Percentiles rank a stretch among this genome's conserved stretches.
These are phyloP conservation scores for Chaetorhynchus papuensis DNA, from an alignment of 2,113 vertebrate species.

Conservation along the genomic window DNA sequence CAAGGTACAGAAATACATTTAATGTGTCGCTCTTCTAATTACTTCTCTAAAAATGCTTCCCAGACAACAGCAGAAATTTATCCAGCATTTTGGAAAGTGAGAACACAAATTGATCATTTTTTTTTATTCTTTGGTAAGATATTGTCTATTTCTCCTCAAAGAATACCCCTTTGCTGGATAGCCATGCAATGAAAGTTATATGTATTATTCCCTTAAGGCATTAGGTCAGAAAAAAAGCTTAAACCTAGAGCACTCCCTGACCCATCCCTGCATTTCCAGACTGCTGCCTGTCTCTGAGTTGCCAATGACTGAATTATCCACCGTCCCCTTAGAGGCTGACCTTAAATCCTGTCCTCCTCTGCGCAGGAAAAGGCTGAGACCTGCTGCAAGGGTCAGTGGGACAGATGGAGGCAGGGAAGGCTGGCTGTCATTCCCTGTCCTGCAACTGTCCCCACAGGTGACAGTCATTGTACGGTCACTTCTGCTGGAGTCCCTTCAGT, in stretches of 20 bases:
- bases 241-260: not conserved
- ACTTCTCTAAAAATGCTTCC: not conserved
- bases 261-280: not conserved
- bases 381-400: not conserved
- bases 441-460: not conserved
- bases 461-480: not conserved
- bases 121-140: not conserved
- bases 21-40: not conserved
- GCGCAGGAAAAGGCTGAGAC: not conserved
- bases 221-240: not conserved
- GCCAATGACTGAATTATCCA: rapidly evolving
- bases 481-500: not conserved
- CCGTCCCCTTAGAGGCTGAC: not conserved
- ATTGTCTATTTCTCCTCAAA: not conserved
- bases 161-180: not conserved
- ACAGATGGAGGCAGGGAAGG: not conserved
- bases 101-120: not conserved
- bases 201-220: not conserved
- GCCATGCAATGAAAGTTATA: not conserved
- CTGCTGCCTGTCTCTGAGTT: not conserved
- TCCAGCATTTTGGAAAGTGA: not conserved
- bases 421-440: not conserved
- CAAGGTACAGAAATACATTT: not conserved
- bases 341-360: not conserved
- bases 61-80: not conserved